Evolutionary conservation across 2,888 invertebrate species (phyloP), one percentile per base, ranked within the genome.

Genomic region (Megaustenia siamemsis): DNA sequence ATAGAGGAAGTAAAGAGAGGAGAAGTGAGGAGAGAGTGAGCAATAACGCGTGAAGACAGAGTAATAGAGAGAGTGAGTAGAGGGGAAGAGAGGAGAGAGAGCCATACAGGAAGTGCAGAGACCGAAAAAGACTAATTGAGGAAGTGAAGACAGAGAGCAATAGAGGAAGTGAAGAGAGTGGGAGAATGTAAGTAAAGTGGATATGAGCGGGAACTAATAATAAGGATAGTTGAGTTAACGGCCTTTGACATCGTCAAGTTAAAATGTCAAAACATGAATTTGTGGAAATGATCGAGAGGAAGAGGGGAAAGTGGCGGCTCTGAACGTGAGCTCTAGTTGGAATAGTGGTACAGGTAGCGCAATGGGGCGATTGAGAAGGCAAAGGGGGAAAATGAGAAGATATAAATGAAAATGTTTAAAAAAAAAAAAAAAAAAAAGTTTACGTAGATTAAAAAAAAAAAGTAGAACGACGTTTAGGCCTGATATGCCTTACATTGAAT

Each of bases 351-450:
- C 1, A 80, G 18, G 40, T 0, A 66, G 28, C 43, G 3, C 2
- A 49, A 68, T 12, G 43, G 80, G 69, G 45, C 45, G 80, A 80
- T 15, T 49, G 69, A 80, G 68, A 80, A 69, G 69, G 35, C 68
- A 35, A 68, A 49, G 69, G 32, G 49, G 28, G 43, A 43, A 45
- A 53, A 73, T 40, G 43, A n/a, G 43, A 45, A 73, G 73, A 73
- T 40, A 73, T n/a, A n/a, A n/a, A n/a, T n/a, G n/a, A n/a, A n/a
- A n/a, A n/a, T n/a, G n/a, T n/a, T n/a, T n/a, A n/a, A n/a, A n/a
- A n/a, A n/a, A n/a, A n/a, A n/a, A n/a, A n/a, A n/a, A n/a, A n/a
- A n/a, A n/a, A n/a, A n/a, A n/a, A n/a, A n/a, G n/a, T n/a, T n/a
- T n/a, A n/a, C n/a, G n/a, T n/a, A n/a, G n/a, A n/a, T n/a, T n/a